Evolutionary conservation across 2,888 invertebrate species (phyloP), one percentile per base, ranked within the genome.

Genomic region (Eulithis prunata): DNA sequence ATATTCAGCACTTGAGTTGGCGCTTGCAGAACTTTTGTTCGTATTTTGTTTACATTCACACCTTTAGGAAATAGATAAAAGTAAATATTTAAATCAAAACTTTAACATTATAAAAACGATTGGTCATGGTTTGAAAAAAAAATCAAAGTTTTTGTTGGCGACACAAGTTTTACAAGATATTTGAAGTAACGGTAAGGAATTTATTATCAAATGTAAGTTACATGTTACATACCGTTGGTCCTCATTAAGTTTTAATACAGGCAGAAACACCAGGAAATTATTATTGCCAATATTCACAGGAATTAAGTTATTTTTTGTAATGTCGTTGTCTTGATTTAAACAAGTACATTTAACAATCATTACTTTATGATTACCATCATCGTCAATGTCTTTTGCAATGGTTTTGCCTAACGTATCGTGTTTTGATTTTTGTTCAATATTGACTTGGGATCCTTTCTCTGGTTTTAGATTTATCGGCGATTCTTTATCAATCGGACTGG

Each of bases 401-500:
- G 70, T 10, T 32, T 77, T 72, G 38, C 77, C 68, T 54, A 79
- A 68, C 7, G 76, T 76, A 38, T 72, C 76, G 43, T 75, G 70
- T 28, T 64, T 55, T 49, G 65, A 71, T 64, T 64, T 75, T 62
- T 5, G 73, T 68, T 78, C 76, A 12, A 77, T 65, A 69, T 80
- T 73, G 21, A 72, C 73, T 66, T 84, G 81, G 12, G 83, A 83
- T 45, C 65, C 73, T 68, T 80, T 81, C 60, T 82, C 82, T n/a
- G 66, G 61, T 71, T 69, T 71, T 13, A 64, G 5, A 3, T 46
- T n/a, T 28, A 77, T 49, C 21, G 78, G 67, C 43, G 66, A 47
- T 10, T 57, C 49, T 41, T 47, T 54, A 14, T 61, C 36, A 11
- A 57, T 49, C 32, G 47, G 4, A 43, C 11, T 13, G 45, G 7